Conservation (phyloP, 2,797 vertebrate species). For the Periparus ater region DNA sequence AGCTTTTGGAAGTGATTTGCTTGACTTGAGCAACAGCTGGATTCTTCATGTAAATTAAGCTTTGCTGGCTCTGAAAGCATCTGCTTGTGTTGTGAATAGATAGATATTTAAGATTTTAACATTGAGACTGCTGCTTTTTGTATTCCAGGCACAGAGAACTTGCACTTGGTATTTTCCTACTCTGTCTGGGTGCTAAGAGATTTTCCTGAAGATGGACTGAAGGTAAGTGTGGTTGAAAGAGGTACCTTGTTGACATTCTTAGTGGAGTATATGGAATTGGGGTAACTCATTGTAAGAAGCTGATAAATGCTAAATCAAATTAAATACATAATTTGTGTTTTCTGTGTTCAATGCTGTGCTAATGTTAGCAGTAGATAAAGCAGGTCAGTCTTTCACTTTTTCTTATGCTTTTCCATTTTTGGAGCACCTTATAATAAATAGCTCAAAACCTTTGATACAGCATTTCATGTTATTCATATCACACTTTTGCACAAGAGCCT, state of each 20-base stretch:
- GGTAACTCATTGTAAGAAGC: background rate
- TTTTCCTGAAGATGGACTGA: conserved; percentile 94
- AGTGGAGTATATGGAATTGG: background rate
- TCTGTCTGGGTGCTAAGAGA: conserved; percentile 95
- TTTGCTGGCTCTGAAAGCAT: background rate
- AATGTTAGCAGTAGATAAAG: background rate
- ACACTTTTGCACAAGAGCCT: background rate
- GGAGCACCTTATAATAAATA: background rate
- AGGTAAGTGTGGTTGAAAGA: conserved; percentile 75
- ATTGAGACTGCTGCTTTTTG: background rate
- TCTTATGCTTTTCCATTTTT: background rate
- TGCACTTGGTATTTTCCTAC: conserved; percentile 94
- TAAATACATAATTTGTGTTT: background rate
- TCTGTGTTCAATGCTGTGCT: background rate
- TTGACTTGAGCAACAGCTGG: background rate
- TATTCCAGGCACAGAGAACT: conserved; percentile 88
- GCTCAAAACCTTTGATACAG: background rate
- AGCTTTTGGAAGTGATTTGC: background rate
- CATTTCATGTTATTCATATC: background rate
- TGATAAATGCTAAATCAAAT: background rate
- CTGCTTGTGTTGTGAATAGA: background rate
- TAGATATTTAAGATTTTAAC: background rate
- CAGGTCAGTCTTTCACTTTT: background rate
- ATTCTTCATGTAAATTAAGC: background rate
- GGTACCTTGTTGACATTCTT: background rate